Percentiles rank a stretch among this genome's conserved stretches.
Evolutionary conservation across 2,113 vertebrate genomes (phyloP).

Genomic region (Myotis davidii): DNA sequence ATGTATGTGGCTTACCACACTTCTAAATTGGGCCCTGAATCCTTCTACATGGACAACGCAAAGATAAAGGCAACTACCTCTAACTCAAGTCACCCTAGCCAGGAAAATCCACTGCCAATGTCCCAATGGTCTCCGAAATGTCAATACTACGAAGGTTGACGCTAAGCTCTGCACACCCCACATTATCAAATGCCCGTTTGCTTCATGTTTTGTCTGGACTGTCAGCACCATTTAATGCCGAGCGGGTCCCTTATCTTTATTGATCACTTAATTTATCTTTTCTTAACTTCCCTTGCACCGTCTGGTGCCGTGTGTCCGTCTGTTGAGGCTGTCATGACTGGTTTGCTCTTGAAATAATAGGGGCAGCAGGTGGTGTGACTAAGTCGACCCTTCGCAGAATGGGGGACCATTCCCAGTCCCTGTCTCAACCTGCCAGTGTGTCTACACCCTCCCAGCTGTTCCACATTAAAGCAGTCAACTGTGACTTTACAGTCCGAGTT

Average conservation of each 20-base stretch:
- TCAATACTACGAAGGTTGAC: slow-evolving; percentile 76
- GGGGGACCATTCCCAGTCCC: slow-evolving; percentile 90
- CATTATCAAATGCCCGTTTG: slow-evolving; percentile 84
- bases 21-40: neutral
- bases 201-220: slow-evolving; percentile 81
- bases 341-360: slow-evolving; percentile 93
- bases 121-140: slow-evolving; percentile 59
- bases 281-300: slow-evolving; percentile 88
- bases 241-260: slow-evolving; percentile 90
- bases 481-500: slow-evolving; percentile 94
- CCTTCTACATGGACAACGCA: neutral
- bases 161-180: slow-evolving; percentile 76
- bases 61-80: slow-evolving; percentile 50
- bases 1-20: neutral
- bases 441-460: slow-evolving; percentile 99
- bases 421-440: slow-evolving; percentile 90
- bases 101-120: slow-evolving; percentile 67
- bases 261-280: slow-evolving; percentile 94
- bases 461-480: slow-evolving; percentile 93
- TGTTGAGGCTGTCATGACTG: slow-evolving; percentile 92
- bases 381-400: slow-evolving; percentile 93
- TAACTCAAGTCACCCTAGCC: neutral
- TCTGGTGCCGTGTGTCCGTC: slow-evolving; percentile 93
- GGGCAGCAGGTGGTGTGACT: slow-evolving; percentile 99
- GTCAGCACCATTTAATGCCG: slow-evolving; percentile 86